Evolutionary conservation across 2,113 vertebrate genomes (phyloP).

Genomic region (Furnarius figulus): DNA sequence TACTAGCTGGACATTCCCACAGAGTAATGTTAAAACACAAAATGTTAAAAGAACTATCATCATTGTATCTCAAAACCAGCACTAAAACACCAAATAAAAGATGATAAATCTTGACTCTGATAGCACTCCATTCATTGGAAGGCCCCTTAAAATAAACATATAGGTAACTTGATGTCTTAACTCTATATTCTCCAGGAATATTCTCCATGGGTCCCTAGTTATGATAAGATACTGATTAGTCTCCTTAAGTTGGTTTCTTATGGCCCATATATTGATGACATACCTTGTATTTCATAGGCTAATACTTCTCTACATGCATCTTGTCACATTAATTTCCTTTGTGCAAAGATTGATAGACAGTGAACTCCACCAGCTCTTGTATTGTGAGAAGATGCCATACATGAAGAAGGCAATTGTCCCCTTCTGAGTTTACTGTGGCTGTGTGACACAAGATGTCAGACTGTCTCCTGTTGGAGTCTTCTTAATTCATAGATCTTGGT

Average conservation of each 20-base stretch:
- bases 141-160: background rate
- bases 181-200: background rate
- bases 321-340: background rate
- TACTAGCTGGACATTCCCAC: rapidly evolving
- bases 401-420: background rate
- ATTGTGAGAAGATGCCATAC: rapidly evolving
- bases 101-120: background rate
- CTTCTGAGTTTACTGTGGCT: background rate
- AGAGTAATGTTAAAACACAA: background rate
- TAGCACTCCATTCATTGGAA: background rate
- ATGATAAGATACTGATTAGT: background rate
- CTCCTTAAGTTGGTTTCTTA: background rate
- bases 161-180: background rate
- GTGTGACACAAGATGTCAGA: background rate
- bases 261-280: background rate
- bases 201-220: background rate
- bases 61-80: background rate
- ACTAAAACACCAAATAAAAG: background rate
- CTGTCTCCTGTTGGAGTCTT: background rate
- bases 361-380: background rate
- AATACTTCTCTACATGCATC: background rate
- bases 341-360: background rate
- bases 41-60: background rate
- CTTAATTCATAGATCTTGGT: background rate
- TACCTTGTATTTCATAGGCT: background rate